Evolutionary conservation across 2,888 invertebrate species (phyloP).

Genomic region (Andricus quercusramuli): DNA sequence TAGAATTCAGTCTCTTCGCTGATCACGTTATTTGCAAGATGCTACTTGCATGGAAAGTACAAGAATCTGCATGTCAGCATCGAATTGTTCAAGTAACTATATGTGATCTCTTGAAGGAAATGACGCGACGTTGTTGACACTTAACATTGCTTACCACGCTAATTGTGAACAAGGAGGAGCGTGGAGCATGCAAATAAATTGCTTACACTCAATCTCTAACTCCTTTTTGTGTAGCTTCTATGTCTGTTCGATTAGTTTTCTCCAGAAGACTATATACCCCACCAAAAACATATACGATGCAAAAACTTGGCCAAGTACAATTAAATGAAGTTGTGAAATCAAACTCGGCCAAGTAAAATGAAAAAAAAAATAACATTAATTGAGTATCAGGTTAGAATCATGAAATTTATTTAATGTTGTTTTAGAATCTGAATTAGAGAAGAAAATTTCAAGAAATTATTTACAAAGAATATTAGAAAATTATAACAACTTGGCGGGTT

Average conservation of each 20-base stretch:
- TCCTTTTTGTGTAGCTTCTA: slow-evolving; percentile 24
- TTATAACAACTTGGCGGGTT: too few species aligned
- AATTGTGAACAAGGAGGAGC: slow-evolving; percentile 47
- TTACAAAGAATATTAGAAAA: too few species aligned
- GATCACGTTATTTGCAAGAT: slow-evolving; percentile 4
- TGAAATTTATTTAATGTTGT: too few species aligned
- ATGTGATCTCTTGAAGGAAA: slow-evolving; percentile 50
- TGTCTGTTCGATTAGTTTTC: slow-evolving; percentile 2
- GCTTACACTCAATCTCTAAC: neutral
- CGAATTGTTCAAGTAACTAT: slow-evolving; percentile 42
- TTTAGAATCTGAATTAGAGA: too few species aligned
- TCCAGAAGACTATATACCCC: neutral
- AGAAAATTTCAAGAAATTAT: too few species aligned
- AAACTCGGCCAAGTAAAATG: too few species aligned
- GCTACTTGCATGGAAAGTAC: slow-evolving; percentile 35
- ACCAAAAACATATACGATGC: too few species aligned
- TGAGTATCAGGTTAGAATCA: too few species aligned
- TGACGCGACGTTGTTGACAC: slow-evolving; percentile 58
- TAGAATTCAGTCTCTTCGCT: neutral
- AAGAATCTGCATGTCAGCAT: slow-evolving; percentile 55
- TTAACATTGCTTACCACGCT: slow-evolving; percentile 57
- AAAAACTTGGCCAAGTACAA: too few species aligned
- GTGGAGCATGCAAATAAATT: slow-evolving; percentile 39
- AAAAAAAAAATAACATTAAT: too few species aligned
- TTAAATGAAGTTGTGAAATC: too few species aligned